Percentiles rank a stretch among this genome's conserved stretches.
Conservation (phyloP, 2,797 vertebrate species). For the Muraenolepis orangiensis region DNA sequence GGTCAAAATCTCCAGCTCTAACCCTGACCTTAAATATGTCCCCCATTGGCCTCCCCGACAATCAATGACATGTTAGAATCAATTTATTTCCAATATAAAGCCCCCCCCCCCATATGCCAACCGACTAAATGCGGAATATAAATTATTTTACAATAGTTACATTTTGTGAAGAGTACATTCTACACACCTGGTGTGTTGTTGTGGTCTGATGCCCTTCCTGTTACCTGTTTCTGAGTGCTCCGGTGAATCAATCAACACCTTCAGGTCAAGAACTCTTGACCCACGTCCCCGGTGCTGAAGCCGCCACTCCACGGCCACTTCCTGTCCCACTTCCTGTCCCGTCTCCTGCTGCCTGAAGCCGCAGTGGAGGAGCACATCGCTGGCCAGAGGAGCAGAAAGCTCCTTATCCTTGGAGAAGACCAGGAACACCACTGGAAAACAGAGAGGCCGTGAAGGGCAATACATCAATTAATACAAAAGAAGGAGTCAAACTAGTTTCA, state of each 20-base stretch:
- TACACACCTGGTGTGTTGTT: background rate
- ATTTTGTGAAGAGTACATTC: background rate
- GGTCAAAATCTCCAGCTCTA: background rate
- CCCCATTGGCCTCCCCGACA: background rate
- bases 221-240: slow-evolving; percentile 49
- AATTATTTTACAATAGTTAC: too few relatives aligned
- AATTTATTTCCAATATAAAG: background rate
- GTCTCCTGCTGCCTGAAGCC: slow-evolving; percentile 70
- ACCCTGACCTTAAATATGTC: background rate
- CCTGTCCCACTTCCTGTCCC: slow-evolving; percentile 31
- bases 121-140: background rate
- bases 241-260: slow-evolving; percentile 46
- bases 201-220: background rate
- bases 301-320: slow-evolving; percentile 78
- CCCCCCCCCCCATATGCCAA: background rate
- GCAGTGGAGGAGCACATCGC: slow-evolving; percentile 73
- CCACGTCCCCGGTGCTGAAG: slow-evolving; percentile 80
- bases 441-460: slow-evolving; percentile 11
- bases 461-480: too few relatives aligned
- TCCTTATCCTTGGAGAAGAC: slow-evolving; percentile 72
- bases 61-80: background rate
- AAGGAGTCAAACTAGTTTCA: too few relatives aligned
- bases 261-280: slow-evolving; percentile 63
- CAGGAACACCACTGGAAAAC: slow-evolving; percentile 78
- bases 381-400: slow-evolving; percentile 57